A percentile compares a stretch with the other conserved stretches of the same genome.
Conservation (phyloP, 2,797 vertebrate species). For the Halcyon chelicuti region DNA sequence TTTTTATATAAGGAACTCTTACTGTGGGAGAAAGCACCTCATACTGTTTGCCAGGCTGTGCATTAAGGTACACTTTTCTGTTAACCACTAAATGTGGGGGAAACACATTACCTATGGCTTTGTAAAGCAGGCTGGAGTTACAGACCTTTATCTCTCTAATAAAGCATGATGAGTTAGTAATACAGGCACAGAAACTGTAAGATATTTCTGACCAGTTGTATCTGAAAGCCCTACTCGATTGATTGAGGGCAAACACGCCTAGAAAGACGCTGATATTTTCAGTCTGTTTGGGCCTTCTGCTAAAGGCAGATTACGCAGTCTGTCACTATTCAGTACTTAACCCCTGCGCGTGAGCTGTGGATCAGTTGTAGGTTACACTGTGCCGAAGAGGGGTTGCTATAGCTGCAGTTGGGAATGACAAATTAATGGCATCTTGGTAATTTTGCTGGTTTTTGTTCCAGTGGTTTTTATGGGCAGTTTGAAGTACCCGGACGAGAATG, state of each 20-base stretch:
- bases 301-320: not conserved
- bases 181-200: not conserved
- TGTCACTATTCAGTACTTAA: not conserved
- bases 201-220: not conserved
- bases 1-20: not conserved
- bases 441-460: conserved; percentile 66
- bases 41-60: not conserved
- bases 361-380: not conserved
- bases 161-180: not conserved
- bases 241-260: not conserved
- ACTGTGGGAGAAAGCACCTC: not conserved
- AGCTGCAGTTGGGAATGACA: not conserved
- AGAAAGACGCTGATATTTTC: not conserved
- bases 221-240: not conserved
- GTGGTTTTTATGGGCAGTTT: conserved; percentile 99
- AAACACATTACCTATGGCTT: not conserved
- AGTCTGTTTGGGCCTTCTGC: not conserved
- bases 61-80: not conserved
- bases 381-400: not conserved
- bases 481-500: conserved; percentile 94
- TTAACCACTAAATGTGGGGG: not conserved
- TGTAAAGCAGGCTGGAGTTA: not conserved
- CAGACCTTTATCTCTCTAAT: not conserved
- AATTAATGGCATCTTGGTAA: not conserved
- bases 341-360: not conserved